phyloP scores from a whole-genome alignment of 92 coral and sea anemone genomes.

The Phenganax subtilis region DNA sequence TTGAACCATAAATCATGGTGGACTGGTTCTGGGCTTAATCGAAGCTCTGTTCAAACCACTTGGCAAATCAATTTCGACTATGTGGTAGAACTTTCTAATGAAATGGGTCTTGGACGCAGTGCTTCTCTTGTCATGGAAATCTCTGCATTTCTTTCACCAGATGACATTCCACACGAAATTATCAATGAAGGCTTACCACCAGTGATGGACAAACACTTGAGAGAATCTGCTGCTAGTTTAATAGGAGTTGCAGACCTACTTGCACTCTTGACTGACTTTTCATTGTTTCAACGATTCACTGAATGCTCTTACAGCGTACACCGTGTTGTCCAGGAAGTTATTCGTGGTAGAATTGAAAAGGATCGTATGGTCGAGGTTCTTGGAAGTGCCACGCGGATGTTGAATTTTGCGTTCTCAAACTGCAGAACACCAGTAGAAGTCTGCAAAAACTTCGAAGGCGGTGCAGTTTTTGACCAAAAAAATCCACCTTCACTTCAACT shows the following conservation, averaged over 20 bases:
- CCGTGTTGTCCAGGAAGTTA: slow-evolving; percentile 84
- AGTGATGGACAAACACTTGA: slow-evolving; percentile 38
- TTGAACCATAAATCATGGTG: slow-evolving; percentile 56
- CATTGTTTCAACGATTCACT: slow-evolving; percentile 62
- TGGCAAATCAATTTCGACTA: slow-evolving; percentile 72
- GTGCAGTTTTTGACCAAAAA: too few relatives aligned
- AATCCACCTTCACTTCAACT: too few relatives aligned
- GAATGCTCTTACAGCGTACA: slow-evolving; percentile 65
- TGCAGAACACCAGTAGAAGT: too few relatives aligned
- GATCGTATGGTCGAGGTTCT: slow-evolving; percentile 39
- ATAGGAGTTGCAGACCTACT: slow-evolving; percentile 53
- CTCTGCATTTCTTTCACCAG: slow-evolving; percentile 70
- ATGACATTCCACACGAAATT: slow-evolving; percentile 69
- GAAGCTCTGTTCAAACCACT: slow-evolving; percentile 68
- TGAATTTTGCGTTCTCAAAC: slow-evolving; percentile 53
- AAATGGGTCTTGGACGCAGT: slow-evolving; percentile 2
- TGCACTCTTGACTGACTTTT: slow-evolving; percentile 67
- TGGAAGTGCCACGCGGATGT: slow-evolving; percentile 55
- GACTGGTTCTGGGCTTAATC: slow-evolving; percentile 47
- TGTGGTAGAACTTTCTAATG: slow-evolving; percentile 45
- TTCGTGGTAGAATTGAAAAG: slow-evolving; percentile 48
- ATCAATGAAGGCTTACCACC: slow-evolving; percentile 63
- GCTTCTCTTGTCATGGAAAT: slow-evolving; percentile 58
- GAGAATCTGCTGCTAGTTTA: slow-evolving; percentile 33
- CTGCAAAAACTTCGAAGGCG: too few relatives aligned